Percentiles rank a stretch among this genome's conserved stretches.
These are phyloP conservation scores for Halesus radiatus DNA, from an alignment of 1,140 invertebrate genomes.

Conservation along the genomic window DNA sequence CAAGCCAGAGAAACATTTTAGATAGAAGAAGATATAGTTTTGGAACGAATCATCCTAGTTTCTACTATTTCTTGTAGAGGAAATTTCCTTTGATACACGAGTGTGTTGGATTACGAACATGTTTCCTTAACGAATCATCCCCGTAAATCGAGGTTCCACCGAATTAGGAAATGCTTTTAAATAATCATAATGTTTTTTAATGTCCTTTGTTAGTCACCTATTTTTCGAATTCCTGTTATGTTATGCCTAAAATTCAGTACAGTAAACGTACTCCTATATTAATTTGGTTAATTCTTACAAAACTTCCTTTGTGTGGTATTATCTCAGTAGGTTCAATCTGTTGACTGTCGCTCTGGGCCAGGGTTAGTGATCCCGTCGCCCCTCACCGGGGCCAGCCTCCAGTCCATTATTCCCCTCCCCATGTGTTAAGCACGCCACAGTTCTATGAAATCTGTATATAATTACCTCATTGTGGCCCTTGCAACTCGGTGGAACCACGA, in stretches of 20 bases:
- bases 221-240: too few species aligned
- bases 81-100: too few species aligned
- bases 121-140: too few species aligned
- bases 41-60: too few species aligned
- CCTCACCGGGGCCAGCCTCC: conserved; percentile 4
- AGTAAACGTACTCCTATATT: neutral
- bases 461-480: neutral
- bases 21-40: too few species aligned
- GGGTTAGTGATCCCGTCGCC: conserved; percentile 38
- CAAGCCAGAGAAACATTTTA: too few species aligned
- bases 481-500: neutral
- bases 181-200: too few species aligned
- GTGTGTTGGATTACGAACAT: too few species aligned
- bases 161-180: too few species aligned
- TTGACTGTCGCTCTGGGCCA: neutral
- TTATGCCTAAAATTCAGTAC: neutral
- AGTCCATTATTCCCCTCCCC: neutral
- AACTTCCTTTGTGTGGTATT: conserved; percentile 26
- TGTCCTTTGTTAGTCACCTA: too few species aligned
- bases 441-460: conserved; percentile 23
- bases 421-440: conserved; percentile 27
- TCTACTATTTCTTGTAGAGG: too few species aligned
- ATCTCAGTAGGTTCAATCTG: conserved; percentile 2
- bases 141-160: too few species aligned
- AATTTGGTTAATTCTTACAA: neutral